A percentile compares a stretch with the other conserved stretches of the same genome.
phyloP scores from a whole-genome alignment of 2,797 vertebrate genomes.

The Cuniculus paca region DNA sequence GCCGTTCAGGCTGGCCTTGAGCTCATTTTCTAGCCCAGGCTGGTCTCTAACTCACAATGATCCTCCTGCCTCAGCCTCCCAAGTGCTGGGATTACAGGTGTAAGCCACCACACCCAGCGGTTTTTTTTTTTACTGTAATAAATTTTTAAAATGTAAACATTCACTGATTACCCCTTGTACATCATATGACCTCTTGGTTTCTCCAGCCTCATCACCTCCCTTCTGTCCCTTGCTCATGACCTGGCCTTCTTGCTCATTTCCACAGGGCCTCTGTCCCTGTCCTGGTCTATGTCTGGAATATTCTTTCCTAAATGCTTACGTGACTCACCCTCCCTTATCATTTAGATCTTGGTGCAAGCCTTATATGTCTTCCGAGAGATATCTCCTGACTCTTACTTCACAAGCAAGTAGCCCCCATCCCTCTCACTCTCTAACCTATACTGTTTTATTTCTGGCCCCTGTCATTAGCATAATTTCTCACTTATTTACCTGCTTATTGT shows the following conservation, averaged over 20 bases:
- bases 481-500: not conserved
- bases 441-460: not conserved
- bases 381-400: not conserved
- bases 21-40: too few species aligned
- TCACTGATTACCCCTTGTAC: not conserved
- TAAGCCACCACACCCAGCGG: too few species aligned
- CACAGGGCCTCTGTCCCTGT: not conserved
- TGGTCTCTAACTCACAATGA: too few species aligned
- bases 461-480: not conserved
- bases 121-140: not conserved
- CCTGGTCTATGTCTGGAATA: not conserved
- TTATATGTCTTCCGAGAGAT: not conserved
- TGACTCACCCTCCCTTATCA: not conserved
- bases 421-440: not conserved
- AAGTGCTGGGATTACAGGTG: too few species aligned
- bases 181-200: not conserved
- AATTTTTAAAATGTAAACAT: not conserved
- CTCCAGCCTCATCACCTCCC: not conserved
- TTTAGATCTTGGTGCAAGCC: not conserved
- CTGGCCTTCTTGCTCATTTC: not conserved
- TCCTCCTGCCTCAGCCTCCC: too few species aligned
- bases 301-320: not conserved
- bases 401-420: not conserved
- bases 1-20: too few species aligned
- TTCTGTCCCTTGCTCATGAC: not conserved